Evolutionary conservation across 1,140 invertebrate species (phyloP).

Genomic region (Drosophila biarmipes): DNA sequence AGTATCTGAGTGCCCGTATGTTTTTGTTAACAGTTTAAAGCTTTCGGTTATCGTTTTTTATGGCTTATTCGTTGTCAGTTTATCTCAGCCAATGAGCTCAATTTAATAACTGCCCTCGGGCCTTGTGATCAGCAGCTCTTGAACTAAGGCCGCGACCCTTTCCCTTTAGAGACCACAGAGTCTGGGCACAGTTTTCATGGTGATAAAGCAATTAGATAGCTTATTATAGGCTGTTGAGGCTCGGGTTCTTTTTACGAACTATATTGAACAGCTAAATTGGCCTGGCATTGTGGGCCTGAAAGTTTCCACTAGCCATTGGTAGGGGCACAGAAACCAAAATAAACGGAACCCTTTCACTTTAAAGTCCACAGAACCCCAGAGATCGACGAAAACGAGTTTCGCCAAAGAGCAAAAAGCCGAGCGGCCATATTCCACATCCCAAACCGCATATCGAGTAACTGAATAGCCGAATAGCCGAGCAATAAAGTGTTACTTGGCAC

Average conservation of each 20-base stretch:
- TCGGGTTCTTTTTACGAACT: slow-evolving; percentile 3
- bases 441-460: background rate
- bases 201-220: slow-evolving; percentile 11
- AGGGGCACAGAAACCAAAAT: slow-evolving; percentile 32
- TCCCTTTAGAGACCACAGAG: slow-evolving; percentile 17
- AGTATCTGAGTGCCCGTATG: slow-evolving; percentile 3
- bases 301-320: slow-evolving; percentile 12
- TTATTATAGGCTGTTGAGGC: slow-evolving; percentile 1
- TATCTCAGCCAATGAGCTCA: slow-evolving; percentile 4
- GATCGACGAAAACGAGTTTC: slow-evolving; percentile 65
- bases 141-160: slow-evolving; percentile 10
- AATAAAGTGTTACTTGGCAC: slow-evolving; percentile 45
- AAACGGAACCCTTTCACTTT: slow-evolving; percentile 72
- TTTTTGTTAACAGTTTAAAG: background rate
- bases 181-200: background rate
- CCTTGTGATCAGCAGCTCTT: background rate
- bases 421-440: slow-evolving; percentile 53
- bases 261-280: slow-evolving; percentile 13
- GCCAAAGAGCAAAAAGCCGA: slow-evolving; percentile 48
- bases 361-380: slow-evolving; percentile 58
- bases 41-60: slow-evolving; percentile 15
- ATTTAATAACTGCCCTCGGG: slow-evolving; percentile 5
- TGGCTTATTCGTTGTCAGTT: slow-evolving; percentile 1
- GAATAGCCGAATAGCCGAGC: slow-evolving; percentile 36
- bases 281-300: slow-evolving; percentile 1